A percentile compares a stretch with the other conserved stretches of the same genome.
Conservation (phyloP, 2,797 vertebrate genomes). For the Falco columbarius region DNA sequence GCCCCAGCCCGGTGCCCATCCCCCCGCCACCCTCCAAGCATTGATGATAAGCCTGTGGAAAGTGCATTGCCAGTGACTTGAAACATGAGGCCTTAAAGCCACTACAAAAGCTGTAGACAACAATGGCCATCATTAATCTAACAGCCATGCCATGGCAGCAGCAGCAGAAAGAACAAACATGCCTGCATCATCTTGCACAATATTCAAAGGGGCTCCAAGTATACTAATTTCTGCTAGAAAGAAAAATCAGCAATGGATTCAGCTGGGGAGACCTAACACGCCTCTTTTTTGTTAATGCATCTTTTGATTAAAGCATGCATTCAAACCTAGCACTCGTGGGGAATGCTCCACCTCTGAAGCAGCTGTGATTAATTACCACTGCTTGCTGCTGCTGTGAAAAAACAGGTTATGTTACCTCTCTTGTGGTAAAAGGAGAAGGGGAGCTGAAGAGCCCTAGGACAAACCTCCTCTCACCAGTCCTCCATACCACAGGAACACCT, state of each 20-base stretch:
- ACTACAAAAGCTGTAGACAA: background rate
- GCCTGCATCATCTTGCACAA: background rate
- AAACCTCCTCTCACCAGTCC: background rate
- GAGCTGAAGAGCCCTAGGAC: background rate
- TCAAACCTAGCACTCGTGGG: background rate
- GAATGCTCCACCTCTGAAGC: background rate
- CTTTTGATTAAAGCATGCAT: background rate
- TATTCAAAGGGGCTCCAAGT: background rate
- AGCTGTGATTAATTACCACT: background rate
- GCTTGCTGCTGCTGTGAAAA: rapidly evolving
- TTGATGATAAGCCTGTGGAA: background rate
- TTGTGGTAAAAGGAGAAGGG: background rate
- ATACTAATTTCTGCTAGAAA: background rate
- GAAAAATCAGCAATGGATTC: background rate
- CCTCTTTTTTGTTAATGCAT: background rate
- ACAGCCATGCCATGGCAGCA: background rate
- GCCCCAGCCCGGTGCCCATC: background rate
- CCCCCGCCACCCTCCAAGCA: background rate
- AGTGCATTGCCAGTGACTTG: background rate
- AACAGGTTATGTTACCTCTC: background rate
- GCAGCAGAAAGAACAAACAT: background rate
- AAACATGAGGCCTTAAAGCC: background rate
- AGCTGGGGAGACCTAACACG: background rate
- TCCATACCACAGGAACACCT: background rate
- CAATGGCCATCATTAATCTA: background rate